phyloP scores from a whole-genome alignment of 2,113 vertebrate genomes.

The Lota lota region DNA sequence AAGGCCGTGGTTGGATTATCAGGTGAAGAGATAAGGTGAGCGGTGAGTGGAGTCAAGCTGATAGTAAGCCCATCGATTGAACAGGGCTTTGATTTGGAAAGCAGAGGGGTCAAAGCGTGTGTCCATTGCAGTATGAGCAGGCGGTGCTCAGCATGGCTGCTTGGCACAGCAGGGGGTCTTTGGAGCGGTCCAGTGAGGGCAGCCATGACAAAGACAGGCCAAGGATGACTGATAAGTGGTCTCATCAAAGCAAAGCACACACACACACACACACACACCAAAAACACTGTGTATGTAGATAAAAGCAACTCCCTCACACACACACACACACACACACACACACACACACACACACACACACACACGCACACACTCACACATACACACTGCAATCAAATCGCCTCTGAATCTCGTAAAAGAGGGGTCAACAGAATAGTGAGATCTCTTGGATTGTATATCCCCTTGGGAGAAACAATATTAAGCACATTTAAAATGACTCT shows the following conservation, averaged over 20 bases:
- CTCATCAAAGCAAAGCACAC: slow-evolving; percentile 20
- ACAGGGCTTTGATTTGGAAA: slow-evolving; percentile 44
- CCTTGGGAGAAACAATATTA: too few relatives aligned
- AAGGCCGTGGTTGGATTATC: slow-evolving; percentile 59
- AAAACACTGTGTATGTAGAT: neutral
- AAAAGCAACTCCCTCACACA: too few relatives aligned
- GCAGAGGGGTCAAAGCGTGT: slow-evolving; percentile 1
- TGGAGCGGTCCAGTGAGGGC: slow-evolving; percentile 3
- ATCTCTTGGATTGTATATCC: too few relatives aligned
- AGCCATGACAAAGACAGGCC: slow-evolving; percentile 22
- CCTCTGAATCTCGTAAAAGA: too few relatives aligned
- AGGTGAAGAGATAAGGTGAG: slow-evolving; percentile 47
- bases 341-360: too few relatives aligned
- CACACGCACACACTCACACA: too few relatives aligned
- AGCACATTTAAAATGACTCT: too few relatives aligned
- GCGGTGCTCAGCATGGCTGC: too few relatives aligned
- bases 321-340: too few relatives aligned
- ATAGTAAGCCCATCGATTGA: slow-evolving; percentile 62
- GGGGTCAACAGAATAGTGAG: too few relatives aligned
- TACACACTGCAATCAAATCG: too few relatives aligned
- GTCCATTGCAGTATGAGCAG: neutral
- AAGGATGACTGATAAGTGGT: slow-evolving; percentile 24
- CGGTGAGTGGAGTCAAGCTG: slow-evolving; percentile 20
- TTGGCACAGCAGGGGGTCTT: neutral
- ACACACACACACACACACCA: neutral